Evolutionary conservation across 2,797 vertebrate genomes (phyloP), one percentile per base, ranked within the genome.

Genomic region (Catamblyrhynchus diadema): DNA sequence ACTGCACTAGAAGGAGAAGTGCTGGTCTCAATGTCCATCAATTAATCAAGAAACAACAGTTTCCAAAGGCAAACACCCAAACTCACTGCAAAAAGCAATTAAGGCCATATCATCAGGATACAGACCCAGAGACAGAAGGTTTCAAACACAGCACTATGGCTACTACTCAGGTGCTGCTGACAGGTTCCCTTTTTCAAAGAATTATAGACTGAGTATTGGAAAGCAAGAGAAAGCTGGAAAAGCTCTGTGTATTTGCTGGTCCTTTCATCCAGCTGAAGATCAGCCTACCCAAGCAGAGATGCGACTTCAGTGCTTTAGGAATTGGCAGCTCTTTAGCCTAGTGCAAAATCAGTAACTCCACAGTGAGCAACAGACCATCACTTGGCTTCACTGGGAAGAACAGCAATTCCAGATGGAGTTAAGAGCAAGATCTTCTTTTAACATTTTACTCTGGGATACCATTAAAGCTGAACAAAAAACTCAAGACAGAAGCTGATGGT

Each of bases 31-130:
- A 83, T 6, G 27, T 48, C 77, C 60, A 30, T 73, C 89, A 65
- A 42, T 96, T 95, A 90, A 95, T 82, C 88, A 95, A 86, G 89
- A 56, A 93, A 73, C 60, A 93, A 50, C 80, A 61, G 64, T 57
- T 67, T 93, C 78, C 22, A 24, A 88, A 85, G 71, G 80, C 37
- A 86, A 67, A 94, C 39, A 41, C 17, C 53, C 45, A 50, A 82
- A 75, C 75, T 65, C 74, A 44, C 23, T 61, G 37, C 84, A 84
- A 70, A 73, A 81, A 64, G 71, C 4, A 2, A 80, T 88, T 65
- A 90, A 90, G 66, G 85, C 35, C 7, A 3, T 59, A 88, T 82
- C 72, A 81, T 44, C 87, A 81, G 71, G 81, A 91, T 20, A 75
- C 71, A 84, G 69, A 69, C 47, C 53, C 42, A 66, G 3, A 32